These are phyloP conservation scores for Hoplodrina blanda DNA, from an alignment of 2,888 invertebrate genomes.

Conservation along the genomic window DNA sequence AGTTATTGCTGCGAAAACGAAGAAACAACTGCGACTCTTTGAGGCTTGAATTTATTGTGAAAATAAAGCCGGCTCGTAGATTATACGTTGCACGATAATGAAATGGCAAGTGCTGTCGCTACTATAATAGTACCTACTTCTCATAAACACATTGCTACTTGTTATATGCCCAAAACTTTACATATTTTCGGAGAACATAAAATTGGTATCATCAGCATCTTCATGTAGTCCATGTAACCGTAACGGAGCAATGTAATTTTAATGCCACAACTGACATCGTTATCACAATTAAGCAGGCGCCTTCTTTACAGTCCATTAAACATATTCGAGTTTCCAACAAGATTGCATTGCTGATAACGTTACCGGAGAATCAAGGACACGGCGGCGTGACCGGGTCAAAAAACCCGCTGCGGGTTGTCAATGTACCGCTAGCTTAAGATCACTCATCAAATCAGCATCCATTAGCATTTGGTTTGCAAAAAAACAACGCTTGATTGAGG, in stretches of 20 bases:
- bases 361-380: conserved; percentile 75
- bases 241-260: no score
- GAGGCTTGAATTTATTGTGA: neutral
- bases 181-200: no score
- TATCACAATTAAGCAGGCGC: conserved; percentile 19
- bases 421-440: conserved; percentile 79
- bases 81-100: neutral
- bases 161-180: no score
- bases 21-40: neutral
- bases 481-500: conserved; percentile 1
- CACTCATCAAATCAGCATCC: conserved; percentile 70
- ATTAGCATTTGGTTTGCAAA: conserved; percentile 66
- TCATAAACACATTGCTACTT: no score
- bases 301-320: conserved; percentile 20
- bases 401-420: conserved; percentile 67
- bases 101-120: no score
- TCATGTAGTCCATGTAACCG: no score
- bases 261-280: neutral
- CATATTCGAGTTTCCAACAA: conserved; percentile 49
- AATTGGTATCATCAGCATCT: no score
- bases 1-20: neutral
- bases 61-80: neutral
- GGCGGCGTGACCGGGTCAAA: conserved; percentile 70
- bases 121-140: no score
- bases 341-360: conserved; percentile 59